Base-by-base conservation (phyloP, 2,113 vertebrate genomes). In the Ameiurus melas region DNA sequence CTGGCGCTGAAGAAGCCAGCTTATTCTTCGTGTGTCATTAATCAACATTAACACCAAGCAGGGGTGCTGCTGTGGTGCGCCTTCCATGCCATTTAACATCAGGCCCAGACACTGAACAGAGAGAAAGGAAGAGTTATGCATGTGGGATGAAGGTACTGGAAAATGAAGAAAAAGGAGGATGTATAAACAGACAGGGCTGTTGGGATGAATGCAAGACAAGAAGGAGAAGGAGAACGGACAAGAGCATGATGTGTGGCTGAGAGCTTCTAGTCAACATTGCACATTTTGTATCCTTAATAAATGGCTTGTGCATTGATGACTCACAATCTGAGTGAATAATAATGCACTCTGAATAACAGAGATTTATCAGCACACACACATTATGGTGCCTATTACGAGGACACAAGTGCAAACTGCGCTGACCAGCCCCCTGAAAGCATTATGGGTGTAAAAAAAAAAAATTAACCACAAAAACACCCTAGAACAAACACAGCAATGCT, bases 391-490 rank as follows among this genome's bases (percentile, higher is more conserved):
- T 90, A 88, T 70, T 86, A 89, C n/a, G 58, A 89, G 85, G 90
- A 91, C 87, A 89, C 88, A 75, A 86, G 77, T 13, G 85, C 90
- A 88, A 73, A 70, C 82, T n/a, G 39, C 3, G 1, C 60, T 47
- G 39, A 82, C 85, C 25, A 16, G 78, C 36, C 90, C 91, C 90
- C 85, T 90, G 86, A 94, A 86, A 86, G 88, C 90, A 94, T 95
- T 94, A 95, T 88, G 86, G 73, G 71, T n/a, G 4, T 2, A 79
- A 53, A 79, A 78, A 43, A 25, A 13, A 77, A 47, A 47, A 6
- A 47, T n/a, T n/a, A 47, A 47, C 43, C 16, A 33, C 7, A 55
- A 47, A 25, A 25, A 77, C 0, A 2, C 5, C 30, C 33, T 3
- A 43, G 20, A 5, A 2, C 19, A 55, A 55, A 30, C 6, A 53